Evolutionary conservation across 2,797 vertebrate species (phyloP).

Genomic region (Eulemur rubriventer): DNA sequence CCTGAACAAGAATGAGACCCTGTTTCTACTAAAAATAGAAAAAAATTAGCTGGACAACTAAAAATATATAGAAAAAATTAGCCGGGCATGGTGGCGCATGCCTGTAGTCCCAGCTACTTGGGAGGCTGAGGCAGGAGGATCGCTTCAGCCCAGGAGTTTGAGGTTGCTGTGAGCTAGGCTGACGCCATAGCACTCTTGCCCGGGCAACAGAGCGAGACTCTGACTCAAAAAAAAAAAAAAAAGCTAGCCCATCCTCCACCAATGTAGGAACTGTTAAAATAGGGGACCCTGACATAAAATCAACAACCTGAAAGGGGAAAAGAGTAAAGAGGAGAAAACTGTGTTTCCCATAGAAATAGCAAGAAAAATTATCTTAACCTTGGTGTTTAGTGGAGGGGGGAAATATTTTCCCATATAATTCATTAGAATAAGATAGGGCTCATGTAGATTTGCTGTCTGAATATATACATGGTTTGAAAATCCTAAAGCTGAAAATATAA

Average conservation of each 20-base stretch:
- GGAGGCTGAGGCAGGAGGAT: too few species aligned
- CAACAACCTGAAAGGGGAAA: neutral
- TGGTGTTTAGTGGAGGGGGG: neutral
- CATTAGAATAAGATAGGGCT: neutral
- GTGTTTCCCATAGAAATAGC: neutral
- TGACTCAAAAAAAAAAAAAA: neutral
- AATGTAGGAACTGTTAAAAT: neutral
- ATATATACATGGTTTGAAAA: neutral
- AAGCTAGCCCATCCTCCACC: neutral
- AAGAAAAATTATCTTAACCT: neutral
- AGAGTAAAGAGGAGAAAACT: neutral
- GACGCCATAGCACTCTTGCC: too few species aligned
- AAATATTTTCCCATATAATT: neutral
- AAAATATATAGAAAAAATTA: too few species aligned
- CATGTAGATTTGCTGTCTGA: neutral
- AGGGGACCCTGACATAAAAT: neutral
- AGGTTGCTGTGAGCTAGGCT: too few species aligned
- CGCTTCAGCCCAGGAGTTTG: too few species aligned
- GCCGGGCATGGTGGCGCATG: too few species aligned
- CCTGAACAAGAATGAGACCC: too few species aligned
- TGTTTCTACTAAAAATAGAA: too few species aligned
- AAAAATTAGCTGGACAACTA: too few species aligned
- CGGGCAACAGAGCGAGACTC: too few species aligned
- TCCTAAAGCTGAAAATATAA: neutral
- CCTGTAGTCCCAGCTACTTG: too few species aligned